Evolutionary conservation across 2,797 vertebrate species (phyloP), one percentile per base, ranked within the genome.

Genomic region (Astyanax mexicanus): DNA sequence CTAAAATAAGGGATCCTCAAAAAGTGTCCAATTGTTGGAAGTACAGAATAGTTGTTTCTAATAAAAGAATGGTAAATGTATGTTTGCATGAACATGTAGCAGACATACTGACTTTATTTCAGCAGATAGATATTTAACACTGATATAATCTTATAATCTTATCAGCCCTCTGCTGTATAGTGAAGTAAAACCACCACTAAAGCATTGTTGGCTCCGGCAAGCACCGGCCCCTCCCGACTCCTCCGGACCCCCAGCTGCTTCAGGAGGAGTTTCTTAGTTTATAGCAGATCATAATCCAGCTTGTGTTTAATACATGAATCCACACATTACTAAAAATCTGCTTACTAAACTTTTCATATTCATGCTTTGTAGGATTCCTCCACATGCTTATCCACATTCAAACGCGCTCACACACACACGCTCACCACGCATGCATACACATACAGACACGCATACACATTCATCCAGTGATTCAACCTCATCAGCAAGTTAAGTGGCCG

Each of bases 61-160:
- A n/a, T n/a, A n/a, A n/a, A n/a, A n/a, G n/a, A n/a, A n/a, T n/a
- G n/a, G n/a, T n/a, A n/a, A n/a, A 68, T 74, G 45, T 35, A 49
- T 67, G 58, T 13, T 12, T 62, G 66, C 72, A 42, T 32, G 23
- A 44, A 61, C n/a, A n/a, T 65, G 64, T 77, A 79, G 21, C 23
- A 32, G 0, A 29, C 32, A 13, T 57, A 15, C 17, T 44, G 42
- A 13, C 3, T 15, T 15, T 44, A 55, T 27, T 37, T n/a, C 44
- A 13, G 58, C 2, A 32, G 58, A 44, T 62, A 0, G 15, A 21
- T 37, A 1, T 60, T 64, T 15, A 45, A 19, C 62, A 27, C 27
- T 12, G 38, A 15, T 51, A 45, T 27, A 19, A 23, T 15, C 21
- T 61, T 27, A 61, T n/a, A n/a, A n/a, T n/a, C n/a, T n/a, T n/a